Percentiles rank a stretch among this genome's conserved stretches.
Conservation (phyloP, 2,113 vertebrate species). For the Stomatorhinus ivindoensis region DNA sequence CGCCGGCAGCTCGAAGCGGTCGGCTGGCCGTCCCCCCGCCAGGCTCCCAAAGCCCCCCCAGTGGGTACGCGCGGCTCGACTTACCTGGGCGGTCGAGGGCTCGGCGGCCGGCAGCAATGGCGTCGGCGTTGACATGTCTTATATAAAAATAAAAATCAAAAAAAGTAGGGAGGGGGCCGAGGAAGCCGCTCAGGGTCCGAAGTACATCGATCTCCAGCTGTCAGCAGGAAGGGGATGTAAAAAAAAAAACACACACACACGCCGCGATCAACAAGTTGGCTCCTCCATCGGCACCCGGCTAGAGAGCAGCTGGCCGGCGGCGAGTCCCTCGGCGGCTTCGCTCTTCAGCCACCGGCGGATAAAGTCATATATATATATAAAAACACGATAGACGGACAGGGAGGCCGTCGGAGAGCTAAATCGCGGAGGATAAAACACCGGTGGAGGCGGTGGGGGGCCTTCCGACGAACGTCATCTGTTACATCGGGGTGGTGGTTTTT, state of each 20-base stretch:
- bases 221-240: background rate
- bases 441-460: background rate
- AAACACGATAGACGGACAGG: background rate
- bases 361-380: background rate
- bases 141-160: conserved; percentile 10
- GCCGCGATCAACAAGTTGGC: conserved; percentile 14
- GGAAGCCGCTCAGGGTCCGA: conserved; percentile 12
- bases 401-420: background rate
- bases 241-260: background rate
- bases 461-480: background rate
- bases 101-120: conserved; percentile 33
- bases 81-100: conserved; percentile 37
- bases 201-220: conserved; percentile 4
- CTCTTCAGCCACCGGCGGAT: background rate
- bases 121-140: conserved; percentile 37
- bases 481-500: background rate
- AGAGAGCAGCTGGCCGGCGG: background rate
- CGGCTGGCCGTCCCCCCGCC: background rate
- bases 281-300: background rate
- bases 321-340: background rate
- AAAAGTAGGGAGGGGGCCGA: background rate
- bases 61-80: background rate
- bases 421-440: background rate
- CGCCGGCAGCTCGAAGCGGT: background rate
- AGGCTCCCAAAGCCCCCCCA: background rate